phyloP scores from a whole-genome alignment of 2,797 vertebrate genomes.

The Artibeus jamaicensis region DNA sequence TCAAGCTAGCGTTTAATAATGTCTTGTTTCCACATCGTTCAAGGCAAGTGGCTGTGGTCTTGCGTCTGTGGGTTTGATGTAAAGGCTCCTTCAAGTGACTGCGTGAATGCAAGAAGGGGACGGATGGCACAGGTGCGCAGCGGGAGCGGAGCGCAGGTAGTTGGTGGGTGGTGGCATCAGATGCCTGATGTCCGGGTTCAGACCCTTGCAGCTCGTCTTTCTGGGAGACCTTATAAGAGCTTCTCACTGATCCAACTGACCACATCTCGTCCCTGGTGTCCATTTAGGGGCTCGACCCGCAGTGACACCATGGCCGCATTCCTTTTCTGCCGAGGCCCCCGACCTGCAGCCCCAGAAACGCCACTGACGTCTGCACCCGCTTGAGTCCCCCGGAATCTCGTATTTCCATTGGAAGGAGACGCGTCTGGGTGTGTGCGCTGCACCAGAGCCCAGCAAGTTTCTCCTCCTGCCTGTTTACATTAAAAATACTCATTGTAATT shows the following conservation, averaged over 20 bases:
- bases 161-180: too few species aligned
- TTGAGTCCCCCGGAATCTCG: background rate
- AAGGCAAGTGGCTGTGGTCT: background rate
- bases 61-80: background rate
- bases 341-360: background rate
- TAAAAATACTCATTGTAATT: conserved; percentile 70
- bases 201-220: background rate
- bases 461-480: conserved; percentile 65
- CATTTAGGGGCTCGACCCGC: background rate
- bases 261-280: background rate
- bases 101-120: background rate
- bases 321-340: too few species aligned
- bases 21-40: background rate
- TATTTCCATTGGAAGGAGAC: background rate
- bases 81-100: background rate
- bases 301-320: too few species aligned
- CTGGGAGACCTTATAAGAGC: background rate
- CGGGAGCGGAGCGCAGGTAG: background rate
- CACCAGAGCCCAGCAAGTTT: conserved; percentile 29
- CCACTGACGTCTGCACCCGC: background rate
- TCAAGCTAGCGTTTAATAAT: background rate
- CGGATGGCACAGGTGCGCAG: accelerated
- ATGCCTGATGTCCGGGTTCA: background rate
- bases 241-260: background rate
- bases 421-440: background rate